phyloP scores from a whole-genome alignment of 2,888 invertebrate genomes.

The Tipula vernalis region DNA sequence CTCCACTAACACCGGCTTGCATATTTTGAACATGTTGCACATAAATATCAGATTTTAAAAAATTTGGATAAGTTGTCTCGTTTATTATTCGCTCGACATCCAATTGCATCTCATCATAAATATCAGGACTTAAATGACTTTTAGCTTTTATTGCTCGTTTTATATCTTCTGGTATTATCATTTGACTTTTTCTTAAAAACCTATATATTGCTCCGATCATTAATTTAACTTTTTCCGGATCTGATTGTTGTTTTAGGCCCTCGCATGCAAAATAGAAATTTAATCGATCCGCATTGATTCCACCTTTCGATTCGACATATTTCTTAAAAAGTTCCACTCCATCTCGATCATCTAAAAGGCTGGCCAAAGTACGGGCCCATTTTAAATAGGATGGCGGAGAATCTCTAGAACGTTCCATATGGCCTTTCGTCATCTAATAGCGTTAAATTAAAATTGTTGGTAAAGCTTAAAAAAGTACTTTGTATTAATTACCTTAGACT shows the following conservation, averaged over 20 bases:
- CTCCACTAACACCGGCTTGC: slow-evolving; percentile 15
- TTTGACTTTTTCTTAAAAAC: slow-evolving; percentile 69
- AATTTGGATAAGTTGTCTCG: slow-evolving; percentile 81
- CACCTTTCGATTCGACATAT: slow-evolving; percentile 68
- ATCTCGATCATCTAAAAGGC: slow-evolving; percentile 77
- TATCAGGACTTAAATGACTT: slow-evolving; percentile 54
- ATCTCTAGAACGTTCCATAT: slow-evolving; percentile 30
- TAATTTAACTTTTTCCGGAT: slow-evolving; percentile 55
- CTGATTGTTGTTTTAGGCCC: slow-evolving; percentile 65
- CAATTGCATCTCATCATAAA: slow-evolving; percentile 75
- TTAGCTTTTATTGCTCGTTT: slow-evolving; percentile 63
- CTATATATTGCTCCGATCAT: slow-evolving; percentile 76
- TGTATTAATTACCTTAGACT: slow-evolving; percentile 28
- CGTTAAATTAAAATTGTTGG: not conserved
- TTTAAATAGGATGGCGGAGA: slow-evolving; percentile 63
- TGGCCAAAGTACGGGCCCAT: slow-evolving; percentile 79
- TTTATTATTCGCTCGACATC: slow-evolving; percentile 72
- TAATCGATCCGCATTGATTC: slow-evolving; percentile 64
- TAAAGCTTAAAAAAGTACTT: not conserved
- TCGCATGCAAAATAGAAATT: slow-evolving; percentile 93
- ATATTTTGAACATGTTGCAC: slow-evolving; percentile 43
- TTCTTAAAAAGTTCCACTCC: slow-evolving; percentile 78
- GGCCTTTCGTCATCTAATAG: slow-evolving; percentile 35
- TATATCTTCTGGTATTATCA: slow-evolving; percentile 72
- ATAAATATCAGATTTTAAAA: slow-evolving; percentile 80